These are phyloP conservation scores for Sphaerodactylus townsendi DNA, from an alignment of 2,113 vertebrate genomes.

Conservation along the genomic window DNA sequence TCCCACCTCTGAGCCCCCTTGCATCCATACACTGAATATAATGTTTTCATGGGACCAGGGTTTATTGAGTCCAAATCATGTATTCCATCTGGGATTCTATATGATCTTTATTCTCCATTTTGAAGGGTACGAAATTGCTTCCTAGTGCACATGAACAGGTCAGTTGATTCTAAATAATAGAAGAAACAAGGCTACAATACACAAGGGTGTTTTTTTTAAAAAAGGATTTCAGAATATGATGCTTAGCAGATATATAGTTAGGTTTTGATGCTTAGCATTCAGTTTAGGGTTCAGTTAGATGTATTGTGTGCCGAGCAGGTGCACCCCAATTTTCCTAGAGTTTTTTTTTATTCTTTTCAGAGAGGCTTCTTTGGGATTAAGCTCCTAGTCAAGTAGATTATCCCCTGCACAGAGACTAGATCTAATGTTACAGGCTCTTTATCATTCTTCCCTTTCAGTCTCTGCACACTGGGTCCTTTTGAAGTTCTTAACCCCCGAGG, in stretches of 20 bases:
- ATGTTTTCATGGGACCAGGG: not conserved
- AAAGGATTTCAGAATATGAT: not conserved
- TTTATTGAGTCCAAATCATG: not conserved
- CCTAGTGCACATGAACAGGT: not conserved
- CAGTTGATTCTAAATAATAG: not conserved
- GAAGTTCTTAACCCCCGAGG: slow-evolving; percentile 66
- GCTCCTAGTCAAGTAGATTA: slow-evolving; percentile 63
- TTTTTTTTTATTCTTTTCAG: slow-evolving; percentile 17
- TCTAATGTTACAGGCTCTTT: slow-evolving; percentile 64
- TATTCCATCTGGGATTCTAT: not conserved
- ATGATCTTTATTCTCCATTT: not conserved
- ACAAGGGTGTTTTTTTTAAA: not conserved
- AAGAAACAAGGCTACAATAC: not conserved
- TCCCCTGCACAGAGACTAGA: slow-evolving; percentile 60
- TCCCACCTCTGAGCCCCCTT: not conserved
- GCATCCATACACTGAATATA: not conserved
- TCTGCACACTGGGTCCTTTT: slow-evolving; percentile 59
- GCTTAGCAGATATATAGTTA: not conserved
- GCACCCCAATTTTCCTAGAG: slow-evolving; percentile 34
- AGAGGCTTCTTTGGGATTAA: slow-evolving; percentile 61
- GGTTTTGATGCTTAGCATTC: slow-evolving; percentile 37
- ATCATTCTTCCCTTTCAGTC: slow-evolving; percentile 62
- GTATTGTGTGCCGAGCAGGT: slow-evolving; percentile 13
- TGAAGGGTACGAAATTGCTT: not conserved
- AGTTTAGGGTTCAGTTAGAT: slow-evolving; percentile 48